Conservation (phyloP, 2,888 invertebrate genomes). For the Nasonia oneida region DNA sequence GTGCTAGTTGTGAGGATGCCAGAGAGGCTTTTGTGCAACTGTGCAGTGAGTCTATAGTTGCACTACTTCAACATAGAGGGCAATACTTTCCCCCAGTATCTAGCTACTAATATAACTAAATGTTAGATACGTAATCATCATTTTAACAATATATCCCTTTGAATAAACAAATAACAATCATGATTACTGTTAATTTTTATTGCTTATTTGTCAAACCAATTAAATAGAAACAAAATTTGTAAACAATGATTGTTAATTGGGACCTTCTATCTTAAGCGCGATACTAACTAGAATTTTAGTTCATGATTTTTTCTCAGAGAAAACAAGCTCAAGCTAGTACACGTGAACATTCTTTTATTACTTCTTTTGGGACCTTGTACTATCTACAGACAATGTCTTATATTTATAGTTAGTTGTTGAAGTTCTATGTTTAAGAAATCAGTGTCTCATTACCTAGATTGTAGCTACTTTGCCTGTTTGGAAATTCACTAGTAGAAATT, state of each 20-base stretch:
- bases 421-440: not conserved
- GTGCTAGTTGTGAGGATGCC: conserved; percentile 48
- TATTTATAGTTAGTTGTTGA: conserved; percentile 3
- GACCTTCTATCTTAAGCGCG: not conserved
- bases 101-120: conserved; percentile 53
- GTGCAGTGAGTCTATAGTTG: conserved; percentile 57
- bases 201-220: not conserved
- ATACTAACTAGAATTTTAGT: not conserved
- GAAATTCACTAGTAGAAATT: conserved; percentile 39
- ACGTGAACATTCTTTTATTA: not conserved
- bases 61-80: conserved; percentile 62
- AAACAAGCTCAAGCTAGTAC: not conserved
- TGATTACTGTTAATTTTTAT: not conserved
- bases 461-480: conserved; percentile 22
- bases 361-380: not conserved
- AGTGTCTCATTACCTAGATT: conserved; percentile 22
- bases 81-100: conserved; percentile 54
- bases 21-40: conserved; percentile 50
- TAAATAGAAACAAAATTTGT: not conserved
- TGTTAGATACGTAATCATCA: conserved; percentile 38
- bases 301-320: not conserved
- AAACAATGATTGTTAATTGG: not conserved
- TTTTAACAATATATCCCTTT: conserved; percentile 44
- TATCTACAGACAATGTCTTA: not conserved
- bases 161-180: conserved; percentile 1